phyloP scores from a whole-genome alignment of 2,888 invertebrate genomes.

The Alviniconcha strummeri region DNA sequence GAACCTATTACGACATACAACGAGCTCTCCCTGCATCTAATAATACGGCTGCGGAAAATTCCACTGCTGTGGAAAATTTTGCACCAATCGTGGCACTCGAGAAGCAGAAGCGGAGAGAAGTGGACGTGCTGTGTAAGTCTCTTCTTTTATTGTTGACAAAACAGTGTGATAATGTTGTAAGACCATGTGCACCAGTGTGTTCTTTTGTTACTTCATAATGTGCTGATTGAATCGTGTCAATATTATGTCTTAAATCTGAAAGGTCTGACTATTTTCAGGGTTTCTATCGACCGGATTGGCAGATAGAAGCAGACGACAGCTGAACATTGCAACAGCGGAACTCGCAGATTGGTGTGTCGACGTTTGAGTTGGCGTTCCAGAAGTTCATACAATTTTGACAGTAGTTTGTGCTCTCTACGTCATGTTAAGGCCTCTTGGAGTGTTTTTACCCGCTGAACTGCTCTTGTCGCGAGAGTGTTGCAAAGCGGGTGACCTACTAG shows the following conservation, averaged over 20 bases:
- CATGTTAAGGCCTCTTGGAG: constrained; percentile 31
- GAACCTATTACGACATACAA: not conserved
- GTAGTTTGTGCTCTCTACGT: not conserved
- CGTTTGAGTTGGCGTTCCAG: not conserved
- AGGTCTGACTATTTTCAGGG: not conserved
- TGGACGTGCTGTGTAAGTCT: not conserved
- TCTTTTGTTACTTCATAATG: no score
- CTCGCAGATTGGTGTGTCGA: not conserved
- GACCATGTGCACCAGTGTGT: no score
- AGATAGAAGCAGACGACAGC: not conserved
- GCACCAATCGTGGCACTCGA: not conserved
- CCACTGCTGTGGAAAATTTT: constrained; percentile 20
- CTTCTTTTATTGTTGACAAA: no score
- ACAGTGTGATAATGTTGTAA: no score
- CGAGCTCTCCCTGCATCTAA: constrained; percentile 19
- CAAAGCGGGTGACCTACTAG: constrained; percentile 58
- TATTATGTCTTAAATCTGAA: not conserved
- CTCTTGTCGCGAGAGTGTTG: constrained; percentile 19
- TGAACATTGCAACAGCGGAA: not conserved
- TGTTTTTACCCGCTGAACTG: constrained; percentile 25
- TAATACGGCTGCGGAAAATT: constrained; percentile 20
- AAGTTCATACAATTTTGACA: not conserved
- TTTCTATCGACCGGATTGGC: not conserved
- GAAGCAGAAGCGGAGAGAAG: not conserved
- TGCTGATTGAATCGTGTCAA: not conserved